phyloP scores from a whole-genome alignment of 2,888 invertebrate species.

The Gordius sp. region DNA sequence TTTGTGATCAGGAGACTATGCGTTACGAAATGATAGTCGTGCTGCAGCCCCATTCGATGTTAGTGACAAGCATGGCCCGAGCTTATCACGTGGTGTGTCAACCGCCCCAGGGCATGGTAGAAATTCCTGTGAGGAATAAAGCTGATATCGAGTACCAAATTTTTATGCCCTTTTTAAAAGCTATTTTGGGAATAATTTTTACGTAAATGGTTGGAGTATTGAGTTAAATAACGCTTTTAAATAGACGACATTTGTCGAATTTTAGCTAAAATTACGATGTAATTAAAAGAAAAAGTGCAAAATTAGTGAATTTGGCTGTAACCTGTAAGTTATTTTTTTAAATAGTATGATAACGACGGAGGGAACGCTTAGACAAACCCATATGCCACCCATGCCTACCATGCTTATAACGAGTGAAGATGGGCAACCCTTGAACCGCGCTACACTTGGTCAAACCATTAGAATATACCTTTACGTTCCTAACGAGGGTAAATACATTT shows the following conservation, averaged over 20 bases:
- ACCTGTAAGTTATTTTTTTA: too few relatives aligned
- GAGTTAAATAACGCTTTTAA: too few relatives aligned
- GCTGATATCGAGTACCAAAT: slow-evolving; percentile 7
- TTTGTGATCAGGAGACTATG: slow-evolving; percentile 11
- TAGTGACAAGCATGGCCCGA: neutral
- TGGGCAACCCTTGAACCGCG: slow-evolving; percentile 1
- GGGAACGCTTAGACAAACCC: neutral
- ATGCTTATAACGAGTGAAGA: slow-evolving; percentile 3
- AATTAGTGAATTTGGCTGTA: too few relatives aligned
- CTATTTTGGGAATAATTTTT: too few relatives aligned
- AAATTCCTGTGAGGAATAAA: slow-evolving; percentile 3
- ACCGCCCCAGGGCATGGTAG: slow-evolving; percentile 2
- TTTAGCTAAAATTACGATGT: too few relatives aligned
- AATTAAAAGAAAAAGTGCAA: too few relatives aligned
- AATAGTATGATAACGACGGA: slow-evolving; percentile 13
- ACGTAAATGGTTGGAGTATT: too few relatives aligned
- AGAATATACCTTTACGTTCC: too few relatives aligned
- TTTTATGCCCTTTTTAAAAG: too few relatives aligned
- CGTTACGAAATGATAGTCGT: neutral
- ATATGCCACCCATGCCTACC: slow-evolving; percentile 2
- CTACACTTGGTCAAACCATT: slow-evolving; percentile 2
- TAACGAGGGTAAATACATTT: too few relatives aligned
- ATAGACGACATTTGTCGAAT: too few relatives aligned
- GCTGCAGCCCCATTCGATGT: slow-evolving; percentile 3
- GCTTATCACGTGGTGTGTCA: slow-evolving; percentile 12